phyloP scores from a whole-genome alignment of 2,113 vertebrate species.

The Emydocephalus ijimae region DNA sequence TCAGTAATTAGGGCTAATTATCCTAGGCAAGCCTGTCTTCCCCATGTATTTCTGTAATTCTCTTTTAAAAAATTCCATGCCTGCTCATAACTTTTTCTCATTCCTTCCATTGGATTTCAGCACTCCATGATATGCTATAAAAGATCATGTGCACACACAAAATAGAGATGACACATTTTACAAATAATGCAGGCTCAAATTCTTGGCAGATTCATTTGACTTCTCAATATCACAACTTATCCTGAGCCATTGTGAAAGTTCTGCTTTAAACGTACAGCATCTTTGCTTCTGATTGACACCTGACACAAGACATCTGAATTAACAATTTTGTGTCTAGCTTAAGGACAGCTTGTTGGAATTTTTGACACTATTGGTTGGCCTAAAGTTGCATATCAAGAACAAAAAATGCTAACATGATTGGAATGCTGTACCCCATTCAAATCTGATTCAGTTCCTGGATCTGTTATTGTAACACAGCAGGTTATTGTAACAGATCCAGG shows the following conservation, averaged over 20 bases:
- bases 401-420: not conserved
- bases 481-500: not conserved
- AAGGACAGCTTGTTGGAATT: not conserved
- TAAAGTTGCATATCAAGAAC: not conserved
- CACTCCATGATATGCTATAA: not conserved
- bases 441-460: not conserved
- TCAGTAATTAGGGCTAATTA: not conserved
- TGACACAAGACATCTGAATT: not conserved
- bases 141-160: not conserved
- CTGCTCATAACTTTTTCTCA: not conserved
- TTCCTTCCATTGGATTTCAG: not conserved
- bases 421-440: not conserved
- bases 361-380: not conserved
- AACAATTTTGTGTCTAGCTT: not conserved
- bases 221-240: not conserved
- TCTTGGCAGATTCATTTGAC: conserved; percentile 12
- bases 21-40: not conserved
- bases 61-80: not conserved
- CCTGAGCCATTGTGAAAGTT: not conserved
- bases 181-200: not conserved
- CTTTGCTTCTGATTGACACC: not conserved
- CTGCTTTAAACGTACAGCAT: not conserved
- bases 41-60: not conserved
- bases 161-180: not conserved
- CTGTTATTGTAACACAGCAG: not conserved